Base-by-base conservation (phyloP, 2,888 invertebrate species). In the Amphipoea oculea region DNA sequence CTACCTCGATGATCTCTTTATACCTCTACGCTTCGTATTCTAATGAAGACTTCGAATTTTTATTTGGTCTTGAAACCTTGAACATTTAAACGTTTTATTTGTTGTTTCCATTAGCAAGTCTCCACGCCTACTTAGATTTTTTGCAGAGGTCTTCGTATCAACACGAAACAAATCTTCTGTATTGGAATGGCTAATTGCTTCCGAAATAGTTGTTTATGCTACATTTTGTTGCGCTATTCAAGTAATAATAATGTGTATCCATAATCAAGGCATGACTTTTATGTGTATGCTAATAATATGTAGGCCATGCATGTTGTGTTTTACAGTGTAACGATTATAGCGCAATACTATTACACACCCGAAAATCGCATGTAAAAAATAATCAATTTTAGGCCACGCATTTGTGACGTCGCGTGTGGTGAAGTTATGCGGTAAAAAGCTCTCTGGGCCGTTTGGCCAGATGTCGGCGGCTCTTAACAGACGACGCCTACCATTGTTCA, bases 1-100 rank as follows among this genome's bases (percentile, higher is more conserved):
- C 91, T 89, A 88, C 85, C 89, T 90, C 92, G 90, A 92, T 92
- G 91, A 86, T 89, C 76, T 93, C 92, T 92, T 92, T 91, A 94
- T 93, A 83, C 85, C 81, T 79, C 79, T 70, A 71, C 85, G 80
- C 77, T 81, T 83, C 74, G 78, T 86, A 87, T 88, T 85, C 75
- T 82, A 84, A 84, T 83, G 76, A 76, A 79, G 70, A 72, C 73
- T 57, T 79, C 67, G 67, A 84, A 67, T 76, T 79, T 77, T 66
- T 74, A 83, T 81, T 83, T 87, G 83, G 81, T 73, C 45, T 79
- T 73, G 45, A 83, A 86, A 66, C 89, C 88, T 89, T 88, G 85
- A 81, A 77, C 29, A 71, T 75, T 67, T 79, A 78, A 85, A 84
- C 73, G 77, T 87, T 86, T 82, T 86, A 79, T 87, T 83, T 85